Conservation (phyloP, 2,797 vertebrate species). For the Cuniculus paca region DNA sequence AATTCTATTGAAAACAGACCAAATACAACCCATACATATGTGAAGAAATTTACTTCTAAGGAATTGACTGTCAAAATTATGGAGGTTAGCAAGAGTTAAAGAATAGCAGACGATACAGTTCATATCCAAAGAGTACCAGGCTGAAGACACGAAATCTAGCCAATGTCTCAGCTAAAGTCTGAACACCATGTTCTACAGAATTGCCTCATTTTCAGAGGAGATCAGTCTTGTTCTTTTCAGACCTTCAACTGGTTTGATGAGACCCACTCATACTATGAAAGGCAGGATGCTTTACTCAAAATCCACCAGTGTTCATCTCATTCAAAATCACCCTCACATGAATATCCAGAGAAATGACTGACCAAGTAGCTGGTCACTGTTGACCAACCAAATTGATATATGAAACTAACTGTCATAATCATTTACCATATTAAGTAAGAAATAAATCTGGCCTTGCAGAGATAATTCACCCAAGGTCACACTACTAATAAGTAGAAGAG, state of each 20-base stretch:
- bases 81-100: neutral
- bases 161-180: neutral
- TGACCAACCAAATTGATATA: neutral
- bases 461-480: neutral
- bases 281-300: neutral
- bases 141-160: neutral
- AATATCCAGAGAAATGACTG: neutral
- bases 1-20: neutral
- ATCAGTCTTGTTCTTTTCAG: neutral
- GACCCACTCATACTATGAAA: neutral
- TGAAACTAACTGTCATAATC: neutral
- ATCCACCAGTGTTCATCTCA: neutral
- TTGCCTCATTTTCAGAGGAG: neutral
- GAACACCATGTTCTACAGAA: neutral
- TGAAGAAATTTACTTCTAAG: neutral
- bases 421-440: neutral
- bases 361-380: neutral
- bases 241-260: neutral
- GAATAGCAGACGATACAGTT: neutral
- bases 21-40: neutral
- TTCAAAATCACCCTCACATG: neutral
- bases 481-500: neutral
- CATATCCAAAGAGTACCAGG: neutral
- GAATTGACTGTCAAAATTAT: neutral
- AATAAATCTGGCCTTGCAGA: neutral